Conservation (phyloP, 2,797 vertebrate genomes). For the Phalloptychus januarius region DNA sequence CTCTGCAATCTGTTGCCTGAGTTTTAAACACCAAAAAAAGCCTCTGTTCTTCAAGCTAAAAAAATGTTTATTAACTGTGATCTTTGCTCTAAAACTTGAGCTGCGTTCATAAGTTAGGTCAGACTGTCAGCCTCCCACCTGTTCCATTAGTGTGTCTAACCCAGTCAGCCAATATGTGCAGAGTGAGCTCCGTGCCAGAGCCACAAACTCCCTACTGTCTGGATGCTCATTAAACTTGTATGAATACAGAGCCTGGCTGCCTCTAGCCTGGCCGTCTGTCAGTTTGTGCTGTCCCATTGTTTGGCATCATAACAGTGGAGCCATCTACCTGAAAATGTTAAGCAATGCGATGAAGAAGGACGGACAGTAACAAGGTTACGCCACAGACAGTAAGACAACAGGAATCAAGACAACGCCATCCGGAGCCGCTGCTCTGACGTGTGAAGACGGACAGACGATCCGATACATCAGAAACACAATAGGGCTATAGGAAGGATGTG, state of each 20-base stretch:
- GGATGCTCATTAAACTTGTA: conserved; percentile 84
- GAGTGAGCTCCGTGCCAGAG: conserved; percentile 60
- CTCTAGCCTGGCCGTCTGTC: conserved; percentile 64
- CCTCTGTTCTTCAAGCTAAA: conserved; percentile 13
- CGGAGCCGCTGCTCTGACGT: conserved; percentile 30
- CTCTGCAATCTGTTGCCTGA: conserved; percentile 4
- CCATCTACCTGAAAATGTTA: conserved; percentile 26
- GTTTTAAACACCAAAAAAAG: conserved; percentile 1
- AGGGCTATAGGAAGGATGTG: conserved; percentile 37
- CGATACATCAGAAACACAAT: conserved; percentile 43
- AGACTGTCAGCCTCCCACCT: conserved; percentile 56
- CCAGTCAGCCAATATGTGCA: conserved; percentile 49
- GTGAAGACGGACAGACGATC: conserved; percentile 48
- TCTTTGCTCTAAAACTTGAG: conserved; percentile 16
- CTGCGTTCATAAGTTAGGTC: conserved; percentile 22
- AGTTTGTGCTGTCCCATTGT: conserved; percentile 64
- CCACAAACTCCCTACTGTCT: conserved; percentile 72
- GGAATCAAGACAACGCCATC: conserved; percentile 47
- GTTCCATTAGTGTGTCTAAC: conserved; percentile 59
- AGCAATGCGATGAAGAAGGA: conserved; percentile 41
- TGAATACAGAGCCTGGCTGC: conserved; percentile 76
- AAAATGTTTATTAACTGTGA: conserved; percentile 27
- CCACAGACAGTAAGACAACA: conserved; percentile 32
- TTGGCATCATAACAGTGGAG: conserved; percentile 52
- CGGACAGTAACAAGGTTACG: conserved; percentile 52